Base-by-base conservation (phyloP, 1,140 invertebrate genomes). In the Neocloeon triangulifer region DNA sequence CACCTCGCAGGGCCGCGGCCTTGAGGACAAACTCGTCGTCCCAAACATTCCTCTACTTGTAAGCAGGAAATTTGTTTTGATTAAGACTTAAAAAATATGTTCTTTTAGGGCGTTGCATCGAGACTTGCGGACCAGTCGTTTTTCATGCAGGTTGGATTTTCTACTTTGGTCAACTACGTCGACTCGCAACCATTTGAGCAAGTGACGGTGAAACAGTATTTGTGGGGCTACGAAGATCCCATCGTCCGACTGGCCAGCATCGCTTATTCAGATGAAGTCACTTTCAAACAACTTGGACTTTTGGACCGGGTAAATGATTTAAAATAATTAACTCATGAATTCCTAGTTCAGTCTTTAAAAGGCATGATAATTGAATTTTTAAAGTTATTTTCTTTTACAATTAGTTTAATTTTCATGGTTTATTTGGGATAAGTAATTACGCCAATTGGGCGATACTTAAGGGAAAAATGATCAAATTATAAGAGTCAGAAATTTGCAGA, bases 171-270 rank as follows among this genome's bases (percentile, higher is more conserved):
- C 2, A 58, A 57, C 25, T 53, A 59, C 4, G 39, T 76, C 2
- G 58, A 68, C 13, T 60, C 73, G 9, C 57, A 72, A 44, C 58
- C 78, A 0, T 71, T 91, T 42, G 53, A 72, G 17, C 63, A 66
- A 2, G 42, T 78, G 19, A 64, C 64, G 0, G 65, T 80, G 0
- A 49, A 76, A 13, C 70, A 89, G 3, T 67, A 81, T 35, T 49
- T 88, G 3, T 91, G 77, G 76, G 86, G 86, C 1, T 88, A 85
- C 42, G 62, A 79, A 3, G 81, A 89, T 48, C 53, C 59, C 2
- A 40, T 85, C 1, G 63, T 86, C 7, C 53, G 55, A 7, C 44
- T 81, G 13, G 73, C 73, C 0, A 66, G 69, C 35, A 60, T 51
- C 3, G 45, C 80, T 20, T 44, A 81, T 16, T 78, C 80, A 0